Evolutionary conservation across 1,140 invertebrate species (phyloP).

Genomic region (Drosophila repleta): DNA sequence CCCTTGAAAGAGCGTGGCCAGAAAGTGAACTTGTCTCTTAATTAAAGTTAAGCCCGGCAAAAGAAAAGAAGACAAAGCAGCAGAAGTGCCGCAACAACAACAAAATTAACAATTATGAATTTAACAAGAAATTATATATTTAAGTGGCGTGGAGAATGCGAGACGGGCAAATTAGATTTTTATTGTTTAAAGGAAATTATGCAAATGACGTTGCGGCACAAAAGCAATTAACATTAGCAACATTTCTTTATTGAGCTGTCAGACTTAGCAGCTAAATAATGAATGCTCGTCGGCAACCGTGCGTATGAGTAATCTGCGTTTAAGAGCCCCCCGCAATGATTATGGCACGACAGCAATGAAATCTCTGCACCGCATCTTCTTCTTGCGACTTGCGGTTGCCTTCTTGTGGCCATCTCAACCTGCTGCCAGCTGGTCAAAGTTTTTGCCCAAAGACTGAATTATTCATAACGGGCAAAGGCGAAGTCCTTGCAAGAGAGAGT

Average conservation of each 20-base stretch:
- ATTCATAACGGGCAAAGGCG: conserved; percentile 55
- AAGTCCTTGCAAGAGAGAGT: background rate
- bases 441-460: conserved; percentile 64
- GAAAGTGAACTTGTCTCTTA: conserved; percentile 69
- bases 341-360: conserved; percentile 25
- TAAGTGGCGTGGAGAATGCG: conserved; percentile 31
- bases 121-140: conserved; percentile 82
- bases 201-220: conserved; percentile 66
- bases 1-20: conserved; percentile 11
- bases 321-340: conserved; percentile 43
- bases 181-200: conserved; percentile 83
- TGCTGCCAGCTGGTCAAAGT: conserved; percentile 71
- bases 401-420: conserved; percentile 59
- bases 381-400: conserved; percentile 63
- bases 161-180: conserved; percentile 77
- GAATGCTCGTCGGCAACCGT: conserved; percentile 62
- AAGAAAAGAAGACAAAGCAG: conserved; percentile 20
- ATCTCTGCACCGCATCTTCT: conserved; percentile 33
- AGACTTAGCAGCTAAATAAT: conserved; percentile 53
- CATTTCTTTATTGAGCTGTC: conserved; percentile 42
- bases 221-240: conserved; percentile 68
- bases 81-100: conserved; percentile 43
- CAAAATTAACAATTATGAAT: conserved; percentile 82
- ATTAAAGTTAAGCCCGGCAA: conserved; percentile 80
- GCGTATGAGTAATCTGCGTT: conserved; percentile 78